Base-by-base conservation (phyloP, 2,888 invertebrate species). In the Aleiodes testaceus region DNA sequence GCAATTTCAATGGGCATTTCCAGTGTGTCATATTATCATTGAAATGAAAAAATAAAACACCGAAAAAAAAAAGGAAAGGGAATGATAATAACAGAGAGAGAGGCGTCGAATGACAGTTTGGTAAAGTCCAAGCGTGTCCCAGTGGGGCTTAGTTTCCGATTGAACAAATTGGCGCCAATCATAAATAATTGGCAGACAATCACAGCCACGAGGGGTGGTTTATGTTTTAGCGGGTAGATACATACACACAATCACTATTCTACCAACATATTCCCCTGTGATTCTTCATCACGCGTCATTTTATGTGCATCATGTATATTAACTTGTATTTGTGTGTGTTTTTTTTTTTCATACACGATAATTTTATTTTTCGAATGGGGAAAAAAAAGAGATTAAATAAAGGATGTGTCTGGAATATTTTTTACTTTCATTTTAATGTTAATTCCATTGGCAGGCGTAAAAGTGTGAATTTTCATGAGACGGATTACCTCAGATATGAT, bases 131-230 rank as follows among this genome's bases (percentile, higher is more conserved):
- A 16, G 53, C 44, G 2, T 30, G 47, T 78, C 75, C 78, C 79
- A 72, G 70, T 72, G 78, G 78, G 79, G 81, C 81, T 84, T 83
- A 73, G 80, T 73, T 78, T 78, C 74, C 77, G 77, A 82, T 85
- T 80, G 81, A 75, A 81, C 82, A 81, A 84, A 85, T 84, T 84
- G 85, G 79, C 79, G 80, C 80, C 84, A 84, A 84, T 85, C 84
- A 84, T 84, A 85, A 84, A 84, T 85, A 85, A 85, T 85, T 85
- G 84, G 83, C 85, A 84, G 84, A 81, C 84, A 84, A 84, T 85
- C 83, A 80, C 77, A 75, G 71, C 72, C 59, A n/a, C 59, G 70
- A 64, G 47, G 66, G 50, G 55, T 53, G 66, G 66, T 63, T 72
- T 71, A 55, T 71, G 69, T 66, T 72, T 69, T 64, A 42, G 71